phyloP scores from a whole-genome alignment of 1,140 invertebrate species.

The Cherax quadricarinatus region DNA sequence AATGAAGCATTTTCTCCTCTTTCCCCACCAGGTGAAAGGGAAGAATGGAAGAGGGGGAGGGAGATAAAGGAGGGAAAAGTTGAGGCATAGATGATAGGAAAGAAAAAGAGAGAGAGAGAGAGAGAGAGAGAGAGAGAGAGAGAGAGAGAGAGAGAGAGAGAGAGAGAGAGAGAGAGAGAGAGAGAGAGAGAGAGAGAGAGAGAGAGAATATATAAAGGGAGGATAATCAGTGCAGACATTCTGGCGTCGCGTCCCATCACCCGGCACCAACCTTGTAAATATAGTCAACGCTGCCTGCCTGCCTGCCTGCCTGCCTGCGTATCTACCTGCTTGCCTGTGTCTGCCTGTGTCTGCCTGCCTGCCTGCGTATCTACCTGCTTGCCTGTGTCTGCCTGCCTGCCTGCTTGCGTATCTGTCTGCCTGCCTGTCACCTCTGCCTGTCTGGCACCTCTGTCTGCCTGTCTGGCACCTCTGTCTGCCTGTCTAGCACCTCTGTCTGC shows the following conservation, averaged over 20 bases:
- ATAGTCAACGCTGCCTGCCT: not conserved
- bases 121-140: slow-evolving; percentile 12
- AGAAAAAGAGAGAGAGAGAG: not conserved
- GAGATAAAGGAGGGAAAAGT: not conserved
- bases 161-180: not conserved
- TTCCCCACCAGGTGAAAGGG: not conserved
- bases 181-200: not conserved
- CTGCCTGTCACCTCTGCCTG: not conserved
- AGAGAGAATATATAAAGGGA: not conserved
- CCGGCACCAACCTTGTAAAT: not conserved
- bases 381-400: not conserved
- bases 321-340: not conserved
- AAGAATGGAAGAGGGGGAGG: not conserved
- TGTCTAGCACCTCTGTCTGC: not conserved
- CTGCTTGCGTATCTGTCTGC: not conserved
- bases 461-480: not conserved
- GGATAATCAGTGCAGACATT: slow-evolving; percentile 10
- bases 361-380: not conserved
- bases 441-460: not conserved
- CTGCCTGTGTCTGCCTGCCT: not conserved
- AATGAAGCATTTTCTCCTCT: too few relatives aligned
- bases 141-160: not conserved
- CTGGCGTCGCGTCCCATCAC: not conserved
- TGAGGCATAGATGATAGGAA: not conserved
- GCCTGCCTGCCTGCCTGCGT: not conserved